Conservation (phyloP, 2,797 vertebrate genomes). For the Centropyge bicolor region DNA sequence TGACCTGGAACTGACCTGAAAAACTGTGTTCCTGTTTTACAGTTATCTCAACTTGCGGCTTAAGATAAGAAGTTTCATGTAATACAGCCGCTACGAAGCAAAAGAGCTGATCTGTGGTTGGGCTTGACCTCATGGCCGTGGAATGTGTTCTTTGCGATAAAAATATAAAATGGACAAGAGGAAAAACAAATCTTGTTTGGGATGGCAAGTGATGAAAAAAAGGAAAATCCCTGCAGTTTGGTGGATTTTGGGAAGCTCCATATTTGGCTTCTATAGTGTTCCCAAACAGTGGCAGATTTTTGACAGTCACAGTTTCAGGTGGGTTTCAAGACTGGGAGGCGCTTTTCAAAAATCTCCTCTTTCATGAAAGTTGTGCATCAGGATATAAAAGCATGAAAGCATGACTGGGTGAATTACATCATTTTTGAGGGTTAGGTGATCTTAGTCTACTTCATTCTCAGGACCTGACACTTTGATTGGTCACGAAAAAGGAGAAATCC, state of each 20-base stretch:
- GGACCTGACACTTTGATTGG: too few species aligned
- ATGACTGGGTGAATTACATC: too few species aligned
- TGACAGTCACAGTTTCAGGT: constrained; percentile 20
- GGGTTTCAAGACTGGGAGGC: too few species aligned
- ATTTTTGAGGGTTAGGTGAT: too few species aligned
- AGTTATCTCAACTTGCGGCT: constrained; percentile 2
- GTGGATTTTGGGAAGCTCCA: constrained; percentile 33
- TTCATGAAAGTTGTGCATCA: too few species aligned
- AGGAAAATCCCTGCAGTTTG: constrained; percentile 43
- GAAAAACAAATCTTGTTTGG: constrained; percentile 58
- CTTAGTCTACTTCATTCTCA: too few species aligned
- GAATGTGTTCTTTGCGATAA: constrained; percentile 62
- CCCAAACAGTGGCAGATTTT: constrained; percentile 19
- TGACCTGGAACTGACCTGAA: constrained; percentile 1
- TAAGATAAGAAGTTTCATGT: constrained; percentile 1
- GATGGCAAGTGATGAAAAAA: constrained; percentile 59
- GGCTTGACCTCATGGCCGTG: constrained; percentile 14
- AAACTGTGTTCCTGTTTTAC: background rate
- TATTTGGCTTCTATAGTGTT: constrained; percentile 44
- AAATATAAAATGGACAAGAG: constrained; percentile 55
- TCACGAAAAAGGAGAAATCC: too few species aligned
- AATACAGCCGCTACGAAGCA: constrained; percentile 29
- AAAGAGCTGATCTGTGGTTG: constrained; percentile 8
- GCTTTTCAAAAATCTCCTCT: too few species aligned
- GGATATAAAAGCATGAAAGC: too few species aligned